Base-by-base conservation (phyloP, 1,140 invertebrate genomes). In the Caenorhabditis brenneri region DNA sequence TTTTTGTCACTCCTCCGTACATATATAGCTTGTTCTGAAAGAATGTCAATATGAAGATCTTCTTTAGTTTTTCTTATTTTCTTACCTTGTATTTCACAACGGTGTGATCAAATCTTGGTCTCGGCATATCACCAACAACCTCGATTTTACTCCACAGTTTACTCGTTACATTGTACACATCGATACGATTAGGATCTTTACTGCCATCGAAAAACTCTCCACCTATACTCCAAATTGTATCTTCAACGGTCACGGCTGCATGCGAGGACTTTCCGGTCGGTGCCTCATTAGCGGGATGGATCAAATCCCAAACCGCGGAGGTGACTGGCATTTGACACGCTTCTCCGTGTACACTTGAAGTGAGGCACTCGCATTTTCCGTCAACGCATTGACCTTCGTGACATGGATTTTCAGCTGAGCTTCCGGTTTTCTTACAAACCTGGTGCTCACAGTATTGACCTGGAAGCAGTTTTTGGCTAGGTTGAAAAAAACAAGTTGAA, bases 101-200 rank as follows among this genome's bases (percentile, higher is more conserved):
- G 1, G 90, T 89, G 79, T 90, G 89, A 82, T 90, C 89, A 53
- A 90, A 90, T 49, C 89, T 48, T 1, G 85, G 24, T 19, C 55
- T 33, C 53, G 90, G 89, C 5, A 27, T 22, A 53, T 55, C 74
- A 39, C 69, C 81, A 24, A 27, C 49, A 4, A 48, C 58, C 16
- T n/a, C 58, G 12, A 82, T 15, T 29, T 69, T 74, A 42, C 78
- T 82, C 55, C 79, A 89, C 27, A 22, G n/a, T 29, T 46, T 24
- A 33, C 80, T 84, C 33, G 78, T 82, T 19, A 86, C 33, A 82
- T 88, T 78, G 49, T 58, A 90, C 31, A 83, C 79, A 15, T 82
- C 49, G 36, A 89, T 81, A 39, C 48, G 19, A 60, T 79, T 83
- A 24, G 22, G 33, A 65, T 51, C 74, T 39, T 16, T 2, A 22